Percentiles rank a stretch among this genome's conserved stretches.
Evolutionary conservation across 2,888 invertebrate species (phyloP).

Genomic region (Idaea aversata): DNA sequence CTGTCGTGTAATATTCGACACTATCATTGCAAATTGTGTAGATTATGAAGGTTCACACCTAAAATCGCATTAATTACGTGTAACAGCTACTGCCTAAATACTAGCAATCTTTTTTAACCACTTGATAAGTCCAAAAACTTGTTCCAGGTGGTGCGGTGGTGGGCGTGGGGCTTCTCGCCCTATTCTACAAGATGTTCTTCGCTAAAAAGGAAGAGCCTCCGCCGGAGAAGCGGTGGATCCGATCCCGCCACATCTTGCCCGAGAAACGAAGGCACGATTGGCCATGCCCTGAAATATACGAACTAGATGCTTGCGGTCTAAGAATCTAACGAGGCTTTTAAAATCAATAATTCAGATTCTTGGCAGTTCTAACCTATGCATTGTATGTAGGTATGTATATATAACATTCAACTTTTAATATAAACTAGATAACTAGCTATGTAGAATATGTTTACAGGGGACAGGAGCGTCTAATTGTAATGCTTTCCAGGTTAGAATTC

Average conservation of each 20-base stretch:
- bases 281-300: not conserved
- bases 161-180: constrained; percentile 20
- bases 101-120: not conserved
- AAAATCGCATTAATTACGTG: no score
- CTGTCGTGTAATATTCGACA: no score
- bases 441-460: no score
- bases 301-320: not conserved
- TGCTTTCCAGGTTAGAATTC: no score
- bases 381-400: no score
- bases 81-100: not conserved
- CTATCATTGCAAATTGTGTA: no score
- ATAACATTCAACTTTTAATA: no score
- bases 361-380: not conserved
- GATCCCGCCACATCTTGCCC: not conserved
- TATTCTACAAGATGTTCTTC: constrained; percentile 25
- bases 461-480: no score
- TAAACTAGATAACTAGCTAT: no score
- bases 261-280: not conserved
- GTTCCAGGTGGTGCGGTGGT: constrained; percentile 14
- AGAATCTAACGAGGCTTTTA: not conserved
- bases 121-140: not conserved
- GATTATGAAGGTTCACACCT: no score
- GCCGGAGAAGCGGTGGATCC: constrained; percentile 2
- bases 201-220: constrained; percentile 8
- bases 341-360: not conserved